Conservation (phyloP, 92 coral and sea anemone genomes). For the Montipora capitata region DNA sequence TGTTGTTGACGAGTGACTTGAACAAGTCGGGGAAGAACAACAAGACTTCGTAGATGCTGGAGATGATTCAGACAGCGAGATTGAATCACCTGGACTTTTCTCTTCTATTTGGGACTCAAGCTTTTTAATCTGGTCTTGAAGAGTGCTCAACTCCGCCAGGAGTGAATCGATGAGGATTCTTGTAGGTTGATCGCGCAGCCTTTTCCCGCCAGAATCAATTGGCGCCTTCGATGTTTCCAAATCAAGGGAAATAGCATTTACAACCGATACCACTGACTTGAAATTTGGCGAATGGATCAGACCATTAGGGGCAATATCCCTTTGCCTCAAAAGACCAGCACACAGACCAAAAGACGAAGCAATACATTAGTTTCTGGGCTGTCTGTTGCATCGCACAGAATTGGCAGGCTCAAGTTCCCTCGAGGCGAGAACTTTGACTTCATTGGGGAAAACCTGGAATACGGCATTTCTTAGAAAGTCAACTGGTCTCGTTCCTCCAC, state of each 20-base stretch:
- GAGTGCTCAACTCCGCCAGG: background rate
- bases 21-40: too few species aligned
- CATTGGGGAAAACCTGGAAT: too few species aligned
- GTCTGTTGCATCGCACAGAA: too few species aligned
- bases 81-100: too few species aligned
- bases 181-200: background rate
- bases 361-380: background rate
- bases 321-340: conserved; percentile 48
- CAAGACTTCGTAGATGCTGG: background rate
- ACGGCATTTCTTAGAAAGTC: too few species aligned
- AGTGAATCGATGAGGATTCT: background rate
- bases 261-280: background rate
- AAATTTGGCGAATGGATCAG: background rate
- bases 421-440: too few species aligned
- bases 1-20: background rate
- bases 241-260: background rate
- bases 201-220: conserved; percentile 7
- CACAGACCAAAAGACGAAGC: conserved; percentile 40
- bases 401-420: too few species aligned
- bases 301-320: conserved; percentile 14
- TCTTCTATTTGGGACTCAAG: background rate
- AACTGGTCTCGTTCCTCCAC: background rate
- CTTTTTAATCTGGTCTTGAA: conserved; percentile 6
- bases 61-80: background rate
- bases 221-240: background rate